phyloP scores from a whole-genome alignment of 1,140 invertebrate genomes.

The Battus philenor region DNA sequence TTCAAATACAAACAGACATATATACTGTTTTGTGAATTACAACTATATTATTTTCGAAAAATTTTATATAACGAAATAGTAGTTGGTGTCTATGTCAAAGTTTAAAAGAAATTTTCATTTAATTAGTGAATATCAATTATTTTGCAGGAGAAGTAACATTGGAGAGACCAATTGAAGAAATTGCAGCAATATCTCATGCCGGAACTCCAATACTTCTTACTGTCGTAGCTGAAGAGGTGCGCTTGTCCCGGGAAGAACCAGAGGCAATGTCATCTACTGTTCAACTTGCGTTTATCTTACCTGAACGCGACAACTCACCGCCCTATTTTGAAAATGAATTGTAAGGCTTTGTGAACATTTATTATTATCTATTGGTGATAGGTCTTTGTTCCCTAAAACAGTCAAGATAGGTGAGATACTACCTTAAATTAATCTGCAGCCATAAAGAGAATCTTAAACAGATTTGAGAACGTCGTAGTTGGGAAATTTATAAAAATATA shows the following conservation, averaged over 20 bases:
- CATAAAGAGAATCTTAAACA: no score
- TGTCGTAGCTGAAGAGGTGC: slow-evolving; percentile 90
- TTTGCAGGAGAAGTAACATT: slow-evolving; percentile 84
- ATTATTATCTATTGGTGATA: slow-evolving; percentile 19
- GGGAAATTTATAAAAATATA: no score
- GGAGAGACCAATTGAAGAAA: slow-evolving; percentile 83
- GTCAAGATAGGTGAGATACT: background rate
- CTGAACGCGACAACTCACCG: slow-evolving; percentile 83
- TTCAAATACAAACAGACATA: no score
- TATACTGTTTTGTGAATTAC: no score
- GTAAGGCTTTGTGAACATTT: no score
- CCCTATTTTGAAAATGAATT: slow-evolving; percentile 87
- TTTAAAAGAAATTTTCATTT: no score
- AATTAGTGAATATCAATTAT: background rate
- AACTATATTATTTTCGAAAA: no score
- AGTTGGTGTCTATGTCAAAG: no score
- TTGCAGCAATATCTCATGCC: slow-evolving; percentile 84
- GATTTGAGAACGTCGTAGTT: no score
- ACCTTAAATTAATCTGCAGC: no score
- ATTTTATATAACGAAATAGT: no score
- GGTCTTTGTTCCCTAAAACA: background rate
- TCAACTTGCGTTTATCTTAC: slow-evolving; percentile 86
- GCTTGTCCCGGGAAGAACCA: slow-evolving; percentile 81
- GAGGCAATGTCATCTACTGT: slow-evolving; percentile 86
- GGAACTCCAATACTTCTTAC: slow-evolving; percentile 88